A percentile compares a stretch with the other conserved stretches of the same genome.
Evolutionary conservation across 2,113 vertebrate species (phyloP).

Genomic region (Picathartes gymnocephalus): DNA sequence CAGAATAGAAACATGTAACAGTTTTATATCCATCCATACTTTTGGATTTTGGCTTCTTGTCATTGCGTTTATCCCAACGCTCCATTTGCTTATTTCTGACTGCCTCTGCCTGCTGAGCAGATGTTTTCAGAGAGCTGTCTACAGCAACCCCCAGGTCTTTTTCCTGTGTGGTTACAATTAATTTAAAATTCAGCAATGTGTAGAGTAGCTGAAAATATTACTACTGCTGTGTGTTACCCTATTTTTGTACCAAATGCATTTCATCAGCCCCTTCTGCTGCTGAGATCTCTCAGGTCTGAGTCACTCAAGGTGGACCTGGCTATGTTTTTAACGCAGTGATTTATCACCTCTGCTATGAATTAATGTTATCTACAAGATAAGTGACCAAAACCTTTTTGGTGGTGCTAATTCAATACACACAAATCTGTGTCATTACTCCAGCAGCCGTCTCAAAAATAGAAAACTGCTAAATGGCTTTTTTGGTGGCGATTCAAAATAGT

Average conservation of each 20-base stretch:
- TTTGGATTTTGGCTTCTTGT: background rate
- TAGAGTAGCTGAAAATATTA: conserved; percentile 28
- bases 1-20: background rate
- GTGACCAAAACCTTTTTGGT: background rate
- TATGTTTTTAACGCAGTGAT: background rate
- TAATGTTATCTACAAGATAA: background rate
- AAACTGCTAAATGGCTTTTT: background rate
- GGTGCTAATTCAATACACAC: background rate
- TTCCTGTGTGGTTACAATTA: conserved; percentile 20
- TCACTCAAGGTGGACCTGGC: background rate
- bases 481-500: background rate
- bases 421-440: background rate
- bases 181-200: conserved; percentile 38
- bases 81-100: background rate
- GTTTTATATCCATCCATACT: background rate
- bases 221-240: background rate
- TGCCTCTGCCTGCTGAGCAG: conserved; percentile 20
- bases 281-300: background rate
- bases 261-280: background rate
- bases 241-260: background rate
- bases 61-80: background rate
- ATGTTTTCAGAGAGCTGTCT: conserved; percentile 38
- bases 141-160: conserved; percentile 39
- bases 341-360: background rate
- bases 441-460: background rate